Evolutionary conservation across 2,113 vertebrate genomes (phyloP).

Genomic region (Procavia capensis): DNA sequence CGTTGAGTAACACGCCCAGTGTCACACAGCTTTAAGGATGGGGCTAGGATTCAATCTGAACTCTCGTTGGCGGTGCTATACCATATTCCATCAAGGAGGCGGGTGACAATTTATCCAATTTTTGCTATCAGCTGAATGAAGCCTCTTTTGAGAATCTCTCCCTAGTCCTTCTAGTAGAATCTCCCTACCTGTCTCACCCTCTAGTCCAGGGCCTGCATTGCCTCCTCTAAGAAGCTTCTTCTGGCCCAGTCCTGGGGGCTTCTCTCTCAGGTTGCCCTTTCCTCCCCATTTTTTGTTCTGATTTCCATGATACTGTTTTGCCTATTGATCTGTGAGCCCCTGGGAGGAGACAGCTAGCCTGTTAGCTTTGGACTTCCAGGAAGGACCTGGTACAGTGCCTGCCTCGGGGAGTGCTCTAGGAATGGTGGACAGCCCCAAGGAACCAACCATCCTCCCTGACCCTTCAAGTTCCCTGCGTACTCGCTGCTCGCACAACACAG

Average conservation of each 20-base stretch:
- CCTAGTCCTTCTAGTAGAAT: not conserved
- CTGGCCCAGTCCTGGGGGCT: not conserved
- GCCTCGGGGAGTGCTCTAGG: not conserved
- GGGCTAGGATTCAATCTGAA: not conserved
- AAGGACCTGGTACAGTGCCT: not conserved
- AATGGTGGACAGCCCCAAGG: not conserved
- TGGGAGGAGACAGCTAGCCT: not conserved
- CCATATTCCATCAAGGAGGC: not conserved
- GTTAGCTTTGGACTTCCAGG: not conserved
- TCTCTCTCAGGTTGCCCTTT: too few species aligned
- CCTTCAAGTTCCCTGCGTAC: not conserved
- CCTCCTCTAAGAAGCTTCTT: not conserved
- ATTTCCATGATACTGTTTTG: not conserved
- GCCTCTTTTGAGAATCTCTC: not conserved
- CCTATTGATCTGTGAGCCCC: not conserved
- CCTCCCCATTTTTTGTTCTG: not conserved
- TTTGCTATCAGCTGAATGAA: not conserved
- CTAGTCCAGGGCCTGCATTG: not conserved
- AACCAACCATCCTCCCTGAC: not conserved
- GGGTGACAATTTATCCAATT: not conserved
- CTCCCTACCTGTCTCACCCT: not conserved
- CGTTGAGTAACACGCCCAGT: not conserved
- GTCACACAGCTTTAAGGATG: too few species aligned
- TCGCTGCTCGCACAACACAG: not conserved
- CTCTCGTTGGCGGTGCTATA: not conserved